Evolutionary conservation across 2,113 vertebrate genomes (phyloP), one percentile per base, ranked within the genome.

Genomic region (Actenoides hombroni): DNA sequence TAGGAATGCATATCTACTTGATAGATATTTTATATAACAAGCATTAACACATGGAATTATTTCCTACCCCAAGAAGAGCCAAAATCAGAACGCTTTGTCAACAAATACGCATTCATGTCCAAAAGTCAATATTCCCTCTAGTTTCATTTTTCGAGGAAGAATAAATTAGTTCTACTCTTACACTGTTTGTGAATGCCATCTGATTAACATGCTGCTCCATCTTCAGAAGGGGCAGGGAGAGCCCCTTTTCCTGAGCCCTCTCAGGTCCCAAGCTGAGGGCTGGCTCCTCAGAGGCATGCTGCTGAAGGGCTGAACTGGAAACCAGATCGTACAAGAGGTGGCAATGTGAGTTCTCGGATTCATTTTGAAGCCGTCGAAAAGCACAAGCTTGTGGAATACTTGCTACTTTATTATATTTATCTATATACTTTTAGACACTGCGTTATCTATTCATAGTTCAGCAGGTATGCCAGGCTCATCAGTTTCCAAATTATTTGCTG

Each of bases 401-500:
- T 90, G 57, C 67, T 79, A 39, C 68, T 68, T 96, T 82, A 80
- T 88, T 90, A 92, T 91, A 94, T 90, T 95, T 95, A 79, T 97
- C 93, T 94, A 95, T 51, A 92, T 94, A 87, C 90, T 96, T 95
- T 94, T 91, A 93, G 71, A 91, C 57, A 71, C 84, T 86, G 57
- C 3, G 65, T 96, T 96, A 97, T 95, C 94, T 97, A 94, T 97
- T 97, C 94, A 94, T 96, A 97, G 95, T 97, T 97, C 93, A 95
- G 94, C 93, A 95, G 95, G 95, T 96, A 97, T 92, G 93, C 61
- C 95, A 96, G 2, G 67, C 94, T 97, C 97, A 97, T 97, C 97
- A 96, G 88, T 95, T 97, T 96, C 95, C 92, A 97, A 97, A 97
- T 97, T 97, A 97, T 97, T 97, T 96, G 95, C 95, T 94, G 94